Evolutionary conservation across 2,113 vertebrate genomes (phyloP).

Genomic region (Daphoenositta chrysoptera): DNA sequence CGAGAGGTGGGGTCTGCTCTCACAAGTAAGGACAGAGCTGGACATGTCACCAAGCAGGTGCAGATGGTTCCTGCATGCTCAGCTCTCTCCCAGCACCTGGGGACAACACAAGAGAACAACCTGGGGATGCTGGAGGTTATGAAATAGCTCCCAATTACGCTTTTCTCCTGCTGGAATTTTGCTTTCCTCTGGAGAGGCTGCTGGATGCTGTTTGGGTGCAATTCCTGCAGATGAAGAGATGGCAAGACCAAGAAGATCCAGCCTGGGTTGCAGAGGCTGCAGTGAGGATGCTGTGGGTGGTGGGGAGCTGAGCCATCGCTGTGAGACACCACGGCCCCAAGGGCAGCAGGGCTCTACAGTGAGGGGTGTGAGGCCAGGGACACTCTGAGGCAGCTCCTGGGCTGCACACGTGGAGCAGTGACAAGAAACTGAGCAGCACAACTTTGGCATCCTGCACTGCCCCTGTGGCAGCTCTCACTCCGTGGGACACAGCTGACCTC

Average conservation of each 20-base stretch:
- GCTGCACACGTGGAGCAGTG: rapidly evolving
- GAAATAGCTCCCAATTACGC: background rate
- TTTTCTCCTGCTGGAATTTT: background rate
- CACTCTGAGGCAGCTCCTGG: background rate
- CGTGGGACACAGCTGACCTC: rapidly evolving
- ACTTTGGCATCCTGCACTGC: background rate
- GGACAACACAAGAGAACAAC: background rate
- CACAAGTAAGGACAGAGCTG: background rate
- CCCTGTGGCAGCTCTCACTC: rapidly evolving
- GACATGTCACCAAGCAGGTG: background rate
- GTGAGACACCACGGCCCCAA: rapidly evolving
- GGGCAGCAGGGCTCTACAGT: background rate
- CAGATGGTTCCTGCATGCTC: background rate
- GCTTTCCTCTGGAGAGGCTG: background rate
- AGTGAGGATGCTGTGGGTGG: background rate
- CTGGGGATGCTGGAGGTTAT: background rate
- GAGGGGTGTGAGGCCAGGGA: background rate
- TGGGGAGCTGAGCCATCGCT: background rate
- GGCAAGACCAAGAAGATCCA: background rate
- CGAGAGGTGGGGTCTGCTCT: background rate
- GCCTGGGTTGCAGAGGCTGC: background rate
- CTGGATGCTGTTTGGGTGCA: background rate
- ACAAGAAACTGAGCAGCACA: background rate
- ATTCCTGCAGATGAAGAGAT: background rate
- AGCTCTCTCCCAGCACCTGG: background rate